These are phyloP conservation scores for Myotis daubentonii DNA, from an alignment of 2,797 vertebrate species.

Conservation along the genomic window DNA sequence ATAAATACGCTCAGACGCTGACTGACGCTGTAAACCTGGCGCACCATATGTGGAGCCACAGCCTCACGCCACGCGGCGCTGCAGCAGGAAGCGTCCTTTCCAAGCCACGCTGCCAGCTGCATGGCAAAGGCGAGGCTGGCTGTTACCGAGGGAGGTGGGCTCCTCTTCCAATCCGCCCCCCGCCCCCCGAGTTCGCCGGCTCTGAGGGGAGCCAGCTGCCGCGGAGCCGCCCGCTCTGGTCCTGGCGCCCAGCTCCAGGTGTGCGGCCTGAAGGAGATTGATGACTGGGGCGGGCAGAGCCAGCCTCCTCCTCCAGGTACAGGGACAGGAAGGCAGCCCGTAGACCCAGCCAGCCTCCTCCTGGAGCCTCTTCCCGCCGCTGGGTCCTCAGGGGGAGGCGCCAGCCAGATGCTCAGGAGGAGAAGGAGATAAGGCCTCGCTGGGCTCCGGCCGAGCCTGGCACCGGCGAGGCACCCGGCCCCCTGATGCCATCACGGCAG, in stretches of 20 bases:
- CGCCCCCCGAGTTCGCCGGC: neutral
- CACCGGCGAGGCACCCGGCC: neutral
- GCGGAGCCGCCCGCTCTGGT: neutral
- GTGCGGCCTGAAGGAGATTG: slow-evolving; percentile 64
- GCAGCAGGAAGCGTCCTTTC: neutral
- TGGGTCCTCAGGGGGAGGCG: neutral
- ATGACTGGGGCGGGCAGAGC: slow-evolving; percentile 9
- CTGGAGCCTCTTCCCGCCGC: slow-evolving; percentile 15
- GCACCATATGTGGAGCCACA: neutral
- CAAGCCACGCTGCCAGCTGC: neutral
- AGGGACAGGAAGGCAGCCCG: neutral
- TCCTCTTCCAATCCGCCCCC: no score
- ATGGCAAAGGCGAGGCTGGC: neutral
- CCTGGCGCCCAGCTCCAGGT: slow-evolving; percentile 57
- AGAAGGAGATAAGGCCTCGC: neutral
- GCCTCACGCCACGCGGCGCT: slow-evolving; percentile 23
- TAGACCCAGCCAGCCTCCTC: neutral
- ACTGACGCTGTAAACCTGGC: neutral
- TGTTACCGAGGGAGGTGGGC: no score
- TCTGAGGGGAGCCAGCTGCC: slow-evolving; percentile 61
- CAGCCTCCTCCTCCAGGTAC: slow-evolving; percentile 37
- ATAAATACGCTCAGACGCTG: slow-evolving; percentile 19
- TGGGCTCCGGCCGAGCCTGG: neutral
- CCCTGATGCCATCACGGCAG: neutral
- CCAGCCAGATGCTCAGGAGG: neutral